A percentile compares a stretch with the other conserved stretches of the same genome.
Evolutionary conservation across 2,113 vertebrate species (phyloP).

Genomic region (Haemorhous mexicanus): DNA sequence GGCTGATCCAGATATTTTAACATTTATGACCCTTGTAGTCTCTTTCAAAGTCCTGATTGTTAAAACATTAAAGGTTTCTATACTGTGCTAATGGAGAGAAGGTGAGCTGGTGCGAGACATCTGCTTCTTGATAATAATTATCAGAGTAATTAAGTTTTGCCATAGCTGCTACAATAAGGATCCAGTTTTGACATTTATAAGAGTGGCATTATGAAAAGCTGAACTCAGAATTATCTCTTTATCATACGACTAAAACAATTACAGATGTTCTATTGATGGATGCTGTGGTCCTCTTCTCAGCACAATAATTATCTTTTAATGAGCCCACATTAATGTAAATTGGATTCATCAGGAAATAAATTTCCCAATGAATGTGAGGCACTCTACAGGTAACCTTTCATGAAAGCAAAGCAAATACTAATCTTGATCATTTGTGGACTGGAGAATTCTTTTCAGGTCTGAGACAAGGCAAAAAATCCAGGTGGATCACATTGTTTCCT

Average conservation of each 20-base stretch:
- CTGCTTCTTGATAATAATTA: constrained; percentile 64
- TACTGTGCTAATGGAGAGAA: neutral
- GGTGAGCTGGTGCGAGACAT: constrained; percentile 42
- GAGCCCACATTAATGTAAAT: constrained; percentile 91
- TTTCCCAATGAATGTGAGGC: constrained; percentile 70
- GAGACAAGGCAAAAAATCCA: neutral
- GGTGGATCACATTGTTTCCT: neutral
- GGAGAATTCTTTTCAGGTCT: constrained; percentile 4
- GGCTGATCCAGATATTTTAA: neutral
- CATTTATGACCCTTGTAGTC: neutral
- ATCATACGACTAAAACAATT: constrained; percentile 63
- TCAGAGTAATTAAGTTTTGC: constrained; percentile 70
- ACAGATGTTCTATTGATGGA: constrained; percentile 68
- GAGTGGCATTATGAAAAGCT: constrained; percentile 61
- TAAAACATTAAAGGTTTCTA: constrained; percentile 33
- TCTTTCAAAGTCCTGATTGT: neutral
- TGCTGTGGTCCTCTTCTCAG: constrained; percentile 60
- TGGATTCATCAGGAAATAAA: constrained; percentile 81
- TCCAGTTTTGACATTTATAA: constrained; percentile 68
- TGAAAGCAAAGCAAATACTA: constrained; percentile 59
- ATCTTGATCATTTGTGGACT: constrained; percentile 30
- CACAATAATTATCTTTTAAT: constrained; percentile 90
- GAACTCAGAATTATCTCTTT: constrained; percentile 59
- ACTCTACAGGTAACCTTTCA: constrained; percentile 76
- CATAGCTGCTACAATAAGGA: constrained; percentile 51